Percentiles rank a stretch among this genome's conserved stretches.
These are phyloP conservation scores for Helicoverpa assulta DNA, from an alignment of 2,888 invertebrate species.

Conservation along the genomic window DNA sequence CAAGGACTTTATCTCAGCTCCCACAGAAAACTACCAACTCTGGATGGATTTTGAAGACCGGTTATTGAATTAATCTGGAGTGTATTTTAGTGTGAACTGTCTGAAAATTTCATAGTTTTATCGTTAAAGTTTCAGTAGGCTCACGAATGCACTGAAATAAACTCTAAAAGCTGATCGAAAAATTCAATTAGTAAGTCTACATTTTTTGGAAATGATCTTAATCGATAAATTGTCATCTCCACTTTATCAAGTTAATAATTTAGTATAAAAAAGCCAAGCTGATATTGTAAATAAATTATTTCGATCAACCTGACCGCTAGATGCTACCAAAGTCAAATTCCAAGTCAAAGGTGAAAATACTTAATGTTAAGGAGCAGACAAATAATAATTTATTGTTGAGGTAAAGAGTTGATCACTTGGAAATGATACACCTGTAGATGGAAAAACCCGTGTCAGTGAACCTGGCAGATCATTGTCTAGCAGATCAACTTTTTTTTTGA, in stretches of 20 bases:
- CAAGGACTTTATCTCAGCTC: constrained; percentile 48
- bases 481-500: too few species aligned
- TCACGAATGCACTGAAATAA: too few species aligned
- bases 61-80: constrained; percentile 31
- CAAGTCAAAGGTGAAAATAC: not conserved
- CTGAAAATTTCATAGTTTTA: not conserved
- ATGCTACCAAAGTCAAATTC: not conserved
- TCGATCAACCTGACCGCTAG: not conserved
- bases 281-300: too few species aligned
- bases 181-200: too few species aligned
- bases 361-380: not conserved
- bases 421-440: not conserved
- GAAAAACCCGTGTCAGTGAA: too few species aligned
- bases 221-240: too few species aligned
- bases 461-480: too few species aligned
- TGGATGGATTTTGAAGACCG: constrained; percentile 23
- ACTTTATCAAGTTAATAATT: too few species aligned
- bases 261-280: too few species aligned
- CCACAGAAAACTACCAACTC: constrained; percentile 34
- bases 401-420: not conserved
- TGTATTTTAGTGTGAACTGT: constrained; percentile 10
- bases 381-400: not conserved
- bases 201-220: too few species aligned
- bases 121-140: too few species aligned
- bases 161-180: too few species aligned